Percentiles rank a stretch among this genome's conserved stretches.
Evolutionary conservation across 2,888 invertebrate genomes (phyloP).

Genomic region (Geotrupes spiniger): DNA sequence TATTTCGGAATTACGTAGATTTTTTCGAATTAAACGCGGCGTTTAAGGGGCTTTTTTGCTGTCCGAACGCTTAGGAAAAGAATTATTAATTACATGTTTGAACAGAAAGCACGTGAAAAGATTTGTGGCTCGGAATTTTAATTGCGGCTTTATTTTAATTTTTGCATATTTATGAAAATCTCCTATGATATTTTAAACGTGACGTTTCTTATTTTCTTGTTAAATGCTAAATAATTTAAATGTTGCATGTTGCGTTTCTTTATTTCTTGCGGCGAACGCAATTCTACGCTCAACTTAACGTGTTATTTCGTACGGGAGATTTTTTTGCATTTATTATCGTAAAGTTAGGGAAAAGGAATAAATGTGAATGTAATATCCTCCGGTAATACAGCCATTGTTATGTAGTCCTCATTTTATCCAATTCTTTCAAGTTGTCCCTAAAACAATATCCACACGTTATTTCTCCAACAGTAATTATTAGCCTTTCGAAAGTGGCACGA

Average conservation of each 20-base stretch:
- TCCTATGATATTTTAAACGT: slow-evolving; percentile 14
- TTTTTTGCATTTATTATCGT: too few relatives aligned
- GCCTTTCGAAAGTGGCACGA: too few relatives aligned
- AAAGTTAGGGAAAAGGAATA: too few relatives aligned
- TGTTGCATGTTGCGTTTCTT: slow-evolving; percentile 19
- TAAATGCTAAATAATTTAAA: slow-evolving; percentile 24
- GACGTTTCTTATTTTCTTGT: slow-evolving; percentile 12
- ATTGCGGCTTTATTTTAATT: slow-evolving; percentile 24
- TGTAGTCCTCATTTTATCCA: too few relatives aligned
- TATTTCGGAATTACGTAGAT: slow-evolving; percentile 27
- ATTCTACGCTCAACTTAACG: too few relatives aligned
- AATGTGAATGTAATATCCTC: too few relatives aligned
- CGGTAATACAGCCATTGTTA: too few relatives aligned
- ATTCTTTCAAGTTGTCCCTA: too few relatives aligned
- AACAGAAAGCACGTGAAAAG: slow-evolving; percentile 19
- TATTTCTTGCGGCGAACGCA: not conserved
- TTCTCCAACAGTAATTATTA: too few relatives aligned
- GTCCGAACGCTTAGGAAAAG: slow-evolving; percentile 22
- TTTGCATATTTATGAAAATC: slow-evolving; percentile 20
- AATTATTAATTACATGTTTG: slow-evolving; percentile 29
- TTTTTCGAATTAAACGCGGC: slow-evolving; percentile 27
- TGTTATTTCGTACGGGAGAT: too few relatives aligned
- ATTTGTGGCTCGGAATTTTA: slow-evolving; percentile 20
- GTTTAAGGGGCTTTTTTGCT: slow-evolving; percentile 27
- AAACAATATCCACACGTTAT: too few relatives aligned